Conservation (phyloP, 2,797 vertebrate species). For the Paguma larvata region DNA sequence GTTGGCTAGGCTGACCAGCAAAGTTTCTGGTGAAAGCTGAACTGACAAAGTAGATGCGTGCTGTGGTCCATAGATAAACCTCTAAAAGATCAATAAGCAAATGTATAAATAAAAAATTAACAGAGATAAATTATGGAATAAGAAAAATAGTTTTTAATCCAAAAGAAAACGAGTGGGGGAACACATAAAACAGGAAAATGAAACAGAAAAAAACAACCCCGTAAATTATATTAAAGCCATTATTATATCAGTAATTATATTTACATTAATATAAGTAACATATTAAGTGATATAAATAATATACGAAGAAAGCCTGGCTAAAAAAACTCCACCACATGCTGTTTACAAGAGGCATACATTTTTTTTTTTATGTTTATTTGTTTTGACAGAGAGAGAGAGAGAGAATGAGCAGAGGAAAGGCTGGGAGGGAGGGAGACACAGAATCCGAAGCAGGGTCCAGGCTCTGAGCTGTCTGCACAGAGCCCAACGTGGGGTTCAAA, state of each 20-base stretch:
- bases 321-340: background rate
- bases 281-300: background rate
- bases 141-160: background rate
- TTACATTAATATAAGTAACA: background rate
- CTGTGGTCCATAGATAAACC: background rate
- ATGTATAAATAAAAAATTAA: background rate
- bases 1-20: background rate
- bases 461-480: too few relatives aligned
- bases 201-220: background rate
- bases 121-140: background rate
- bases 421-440: too few relatives aligned
- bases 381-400: too few relatives aligned
- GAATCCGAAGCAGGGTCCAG: too few relatives aligned
- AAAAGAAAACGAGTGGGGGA: background rate
- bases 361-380: too few relatives aligned
- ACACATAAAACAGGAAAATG: background rate
- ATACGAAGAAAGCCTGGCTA: background rate
- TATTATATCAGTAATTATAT: background rate
- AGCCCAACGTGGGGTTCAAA: too few relatives aligned
- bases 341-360: background rate
- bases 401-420: too few relatives aligned
- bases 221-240: background rate
- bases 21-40: background rate
- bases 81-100: background rate
- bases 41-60: background rate